These are phyloP conservation scores for Nettapus auritus DNA, from an alignment of 2,113 vertebrate species.

Conservation along the genomic window DNA sequence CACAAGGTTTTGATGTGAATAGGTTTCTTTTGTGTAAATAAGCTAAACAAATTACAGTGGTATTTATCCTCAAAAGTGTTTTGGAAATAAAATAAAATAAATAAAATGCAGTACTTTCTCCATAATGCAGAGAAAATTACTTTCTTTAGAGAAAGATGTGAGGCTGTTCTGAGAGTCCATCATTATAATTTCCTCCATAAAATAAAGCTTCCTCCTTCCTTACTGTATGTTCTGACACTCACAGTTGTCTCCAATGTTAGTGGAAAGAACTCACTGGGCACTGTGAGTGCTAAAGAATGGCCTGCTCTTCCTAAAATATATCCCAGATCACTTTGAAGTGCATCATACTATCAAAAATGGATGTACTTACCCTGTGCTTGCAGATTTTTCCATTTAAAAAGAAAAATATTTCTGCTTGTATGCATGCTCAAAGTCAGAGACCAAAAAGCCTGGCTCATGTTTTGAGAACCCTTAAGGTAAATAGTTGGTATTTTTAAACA, in stretches of 20 bases:
- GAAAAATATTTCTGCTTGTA: not conserved
- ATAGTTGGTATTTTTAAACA: not conserved
- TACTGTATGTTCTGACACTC: not conserved
- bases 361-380: not conserved
- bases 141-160: not conserved
- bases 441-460: not conserved
- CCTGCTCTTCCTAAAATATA: not conserved
- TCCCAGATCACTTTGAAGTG: not conserved
- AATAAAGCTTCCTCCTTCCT: not conserved
- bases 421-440: not conserved
- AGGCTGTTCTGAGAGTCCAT: not conserved
- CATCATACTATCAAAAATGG: not conserved
- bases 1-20: not conserved
- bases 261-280: not conserved
- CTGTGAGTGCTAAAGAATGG: not conserved
- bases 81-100: not conserved
- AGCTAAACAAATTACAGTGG: not conserved
- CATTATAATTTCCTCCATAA: not conserved
- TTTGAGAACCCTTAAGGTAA: not conserved
- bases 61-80: not conserved
- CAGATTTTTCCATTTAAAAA: slow-evolving; percentile 21
- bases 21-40: not conserved
- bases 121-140: not conserved
- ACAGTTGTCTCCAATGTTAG: not conserved
- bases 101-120: not conserved